Evolutionary conservation across 2,888 invertebrate species (phyloP).

Genomic region (Cephus pygmeus): DNA sequence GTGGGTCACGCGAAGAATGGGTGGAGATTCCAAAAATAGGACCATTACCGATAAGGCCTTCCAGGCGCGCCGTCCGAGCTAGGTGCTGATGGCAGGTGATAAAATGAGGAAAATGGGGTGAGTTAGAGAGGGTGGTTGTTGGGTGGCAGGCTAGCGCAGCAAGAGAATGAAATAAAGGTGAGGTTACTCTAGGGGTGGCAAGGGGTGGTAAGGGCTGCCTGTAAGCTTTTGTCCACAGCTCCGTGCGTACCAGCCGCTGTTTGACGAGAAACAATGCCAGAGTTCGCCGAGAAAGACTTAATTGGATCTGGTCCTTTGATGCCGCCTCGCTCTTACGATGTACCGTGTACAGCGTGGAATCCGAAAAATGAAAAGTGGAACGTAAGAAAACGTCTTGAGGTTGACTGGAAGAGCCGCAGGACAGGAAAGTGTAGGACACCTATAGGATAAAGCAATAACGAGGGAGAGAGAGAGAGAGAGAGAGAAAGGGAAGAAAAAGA

Average conservation of each 20-base stretch:
- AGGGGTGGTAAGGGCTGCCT: slow-evolving; percentile 26
- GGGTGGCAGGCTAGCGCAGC: background rate
- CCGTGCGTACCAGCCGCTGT: slow-evolving; percentile 24
- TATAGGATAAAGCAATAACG: slow-evolving; percentile 20
- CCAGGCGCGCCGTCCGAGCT: slow-evolving; percentile 44
- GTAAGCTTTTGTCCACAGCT: slow-evolving; percentile 28
- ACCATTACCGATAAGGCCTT: slow-evolving; percentile 63
- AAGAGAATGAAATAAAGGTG: slow-evolving; percentile 47
- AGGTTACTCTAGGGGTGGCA: slow-evolving; percentile 41
- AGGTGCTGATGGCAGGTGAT: slow-evolving; percentile 62
- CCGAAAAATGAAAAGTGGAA: too few relatives aligned
- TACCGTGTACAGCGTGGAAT: too few relatives aligned
- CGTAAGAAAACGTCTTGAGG: too few relatives aligned
- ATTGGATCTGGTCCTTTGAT: background rate
- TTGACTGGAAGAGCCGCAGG: background rate
- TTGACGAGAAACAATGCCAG: slow-evolving; percentile 18
- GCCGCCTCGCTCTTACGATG: background rate
- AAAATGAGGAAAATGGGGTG: slow-evolving; percentile 58
- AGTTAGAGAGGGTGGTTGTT: slow-evolving; percentile 40
- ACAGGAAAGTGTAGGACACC: background rate
- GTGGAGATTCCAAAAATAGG: slow-evolving; percentile 65
- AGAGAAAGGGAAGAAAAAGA: slow-evolving; percentile 34
- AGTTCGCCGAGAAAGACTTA: background rate
- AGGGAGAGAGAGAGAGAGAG: background rate
- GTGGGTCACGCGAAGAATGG: slow-evolving; percentile 64